These are phyloP conservation scores for Gambusia holbrooki DNA, from an alignment of 2,113 vertebrate species.

Conservation along the genomic window DNA sequence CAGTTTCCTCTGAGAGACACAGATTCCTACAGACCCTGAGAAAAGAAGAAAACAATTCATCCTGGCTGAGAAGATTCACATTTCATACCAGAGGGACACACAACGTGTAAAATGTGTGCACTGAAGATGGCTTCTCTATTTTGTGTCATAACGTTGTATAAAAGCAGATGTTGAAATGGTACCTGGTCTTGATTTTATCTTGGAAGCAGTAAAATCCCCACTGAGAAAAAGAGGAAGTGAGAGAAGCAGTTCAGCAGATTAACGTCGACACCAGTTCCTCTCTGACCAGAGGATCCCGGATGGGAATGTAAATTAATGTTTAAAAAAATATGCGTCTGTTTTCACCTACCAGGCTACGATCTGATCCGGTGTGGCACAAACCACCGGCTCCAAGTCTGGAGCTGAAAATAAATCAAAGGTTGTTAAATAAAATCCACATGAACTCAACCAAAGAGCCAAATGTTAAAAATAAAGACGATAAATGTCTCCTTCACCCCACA, in stretches of 20 bases:
- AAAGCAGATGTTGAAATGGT: slow-evolving; percentile 26
- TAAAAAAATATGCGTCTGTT: background rate
- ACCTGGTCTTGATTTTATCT: slow-evolving; percentile 84
- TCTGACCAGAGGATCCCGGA: background rate
- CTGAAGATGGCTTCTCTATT: background rate
- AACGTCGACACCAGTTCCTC: background rate
- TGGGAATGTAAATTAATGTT: background rate
- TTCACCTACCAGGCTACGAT: slow-evolving; percentile 71
- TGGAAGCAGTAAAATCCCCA: slow-evolving; percentile 60
- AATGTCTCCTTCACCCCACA: too few species aligned
- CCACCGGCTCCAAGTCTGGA: slow-evolving; percentile 74
- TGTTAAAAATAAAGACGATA: background rate
- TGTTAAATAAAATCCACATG: background rate
- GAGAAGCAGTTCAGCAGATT: background rate
- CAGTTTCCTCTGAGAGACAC: slow-evolving; percentile 89
- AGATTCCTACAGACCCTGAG: slow-evolving; percentile 84
- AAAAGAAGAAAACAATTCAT: slow-evolving; percentile 13
- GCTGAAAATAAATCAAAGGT: slow-evolving; percentile 8
- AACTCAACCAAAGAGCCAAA: background rate
- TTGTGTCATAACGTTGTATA: background rate
- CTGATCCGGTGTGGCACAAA: slow-evolving; percentile 71
- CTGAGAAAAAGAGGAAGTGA: slow-evolving; percentile 47
- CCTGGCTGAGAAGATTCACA: background rate
- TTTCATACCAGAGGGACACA: background rate
- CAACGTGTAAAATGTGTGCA: background rate